These are phyloP conservation scores for Orbicella faveolata DNA, from an alignment of 64 coral and sea anemone genomes.

Conservation along the genomic window DNA sequence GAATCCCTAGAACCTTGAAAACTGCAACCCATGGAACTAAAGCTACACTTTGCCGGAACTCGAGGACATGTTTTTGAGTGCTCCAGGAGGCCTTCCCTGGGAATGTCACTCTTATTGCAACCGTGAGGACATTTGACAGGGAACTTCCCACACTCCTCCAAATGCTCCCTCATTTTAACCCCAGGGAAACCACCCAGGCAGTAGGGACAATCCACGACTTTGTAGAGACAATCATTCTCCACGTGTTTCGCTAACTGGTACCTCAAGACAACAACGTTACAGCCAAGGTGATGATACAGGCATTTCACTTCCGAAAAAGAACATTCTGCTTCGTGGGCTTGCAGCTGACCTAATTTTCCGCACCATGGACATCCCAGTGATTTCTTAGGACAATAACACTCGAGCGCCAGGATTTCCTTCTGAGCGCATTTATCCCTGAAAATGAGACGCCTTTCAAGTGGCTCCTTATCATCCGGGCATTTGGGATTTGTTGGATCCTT, in stretches of 20 bases:
- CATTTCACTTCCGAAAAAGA: slow-evolving; percentile 70
- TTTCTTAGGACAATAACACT: slow-evolving; percentile 67
- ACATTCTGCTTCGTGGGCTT: slow-evolving; percentile 55
- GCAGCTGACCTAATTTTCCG: slow-evolving; percentile 20
- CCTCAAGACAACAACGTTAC: slow-evolving; percentile 23
- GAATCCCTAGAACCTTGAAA: slow-evolving; percentile 48
- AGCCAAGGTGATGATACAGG: slow-evolving; percentile 43
- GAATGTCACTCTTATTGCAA: slow-evolving; percentile 49
- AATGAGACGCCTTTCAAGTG: slow-evolving; percentile 6
- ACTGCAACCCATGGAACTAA: slow-evolving; percentile 64
- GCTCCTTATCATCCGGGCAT: slow-evolving; percentile 67
- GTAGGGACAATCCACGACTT: slow-evolving; percentile 45
- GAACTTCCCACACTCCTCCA: slow-evolving; percentile 67
- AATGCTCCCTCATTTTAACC: slow-evolving; percentile 50
- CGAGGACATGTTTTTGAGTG: slow-evolving; percentile 57
- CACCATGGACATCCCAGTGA: slow-evolving; percentile 64
- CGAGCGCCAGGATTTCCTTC: slow-evolving; percentile 46
- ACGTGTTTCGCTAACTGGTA: slow-evolving; percentile 69
- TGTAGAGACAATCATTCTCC: slow-evolving; percentile 71
- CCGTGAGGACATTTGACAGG: slow-evolving; percentile 63
- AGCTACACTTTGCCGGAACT: slow-evolving; percentile 42
- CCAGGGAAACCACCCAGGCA: slow-evolving; percentile 38
- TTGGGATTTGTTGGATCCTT: not conserved
- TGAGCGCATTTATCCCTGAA: slow-evolving; percentile 66
- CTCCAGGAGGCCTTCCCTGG: slow-evolving; percentile 43